Evolutionary conservation across 2,888 invertebrate genomes (phyloP), one percentile per base, ranked within the genome.

Genomic region (Drosophila quinaria): DNA sequence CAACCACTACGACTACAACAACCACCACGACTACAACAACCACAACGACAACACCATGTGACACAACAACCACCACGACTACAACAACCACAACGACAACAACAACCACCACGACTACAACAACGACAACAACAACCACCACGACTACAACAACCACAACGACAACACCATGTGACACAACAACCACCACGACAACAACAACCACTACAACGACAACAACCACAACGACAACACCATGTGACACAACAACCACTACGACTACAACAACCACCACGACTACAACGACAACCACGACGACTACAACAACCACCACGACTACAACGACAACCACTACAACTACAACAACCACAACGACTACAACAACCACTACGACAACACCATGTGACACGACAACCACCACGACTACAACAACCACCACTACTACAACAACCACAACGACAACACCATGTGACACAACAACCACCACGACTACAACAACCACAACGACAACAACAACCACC

Each of bases 291-390:
- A 37, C 35, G 0, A 55, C 55, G 0, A 55, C 69, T 4, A 42
- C 44, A 15, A 47, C 62, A 13, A 54, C 65, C 0, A 59, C 70
- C 10, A 49, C 75, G 1, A 42, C 55, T 1, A 67, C 60, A 0
- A 58, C 58, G 3, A 8, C 13, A 9, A 56, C 33, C 0, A 37
- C 46, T 17, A 13, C 78, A 0, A 46, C 68, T 3, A 39, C 58
- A 0, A 15, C 59, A 0, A 68, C 68, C 1, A 60, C 71, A 0
- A 66, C 70, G 0, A 64, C 68, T 0, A 59, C 65, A 2, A 41
- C 74, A 0, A 59, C 78, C 0, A 52, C 69, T 0, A 74, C 73
- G 0, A 42, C 73, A n/a, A 62, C 74, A 1, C 51, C 77, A 3
- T 55, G 62, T 0, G 47, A 46, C 0, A 55, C 69, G 1, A 25